Evolutionary conservation across 2,113 vertebrate genomes (phyloP).

Genomic region (Xerus inauris): DNA sequence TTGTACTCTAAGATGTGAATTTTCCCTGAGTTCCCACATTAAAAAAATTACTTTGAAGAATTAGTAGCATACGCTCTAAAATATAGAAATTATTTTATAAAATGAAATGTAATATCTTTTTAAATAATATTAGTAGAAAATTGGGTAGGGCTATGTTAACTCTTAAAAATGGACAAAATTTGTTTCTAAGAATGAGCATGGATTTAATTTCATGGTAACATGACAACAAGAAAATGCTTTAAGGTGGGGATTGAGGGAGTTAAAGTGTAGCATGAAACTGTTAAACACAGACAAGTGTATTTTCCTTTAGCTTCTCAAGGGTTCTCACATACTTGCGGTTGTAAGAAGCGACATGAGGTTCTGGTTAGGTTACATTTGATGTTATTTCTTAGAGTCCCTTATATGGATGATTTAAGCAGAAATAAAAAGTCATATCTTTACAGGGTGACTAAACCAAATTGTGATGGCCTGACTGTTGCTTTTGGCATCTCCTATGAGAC

Average conservation of each 20-base stretch:
- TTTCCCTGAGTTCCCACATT: background rate
- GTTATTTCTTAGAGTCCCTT: slow-evolving; percentile 9
- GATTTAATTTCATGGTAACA: slow-evolving; percentile 19
- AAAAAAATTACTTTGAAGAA: slow-evolving; percentile 52
- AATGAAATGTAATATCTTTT: background rate
- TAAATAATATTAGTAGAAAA: background rate
- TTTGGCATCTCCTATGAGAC: background rate
- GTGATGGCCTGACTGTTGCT: background rate
- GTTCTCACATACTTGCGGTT: background rate
- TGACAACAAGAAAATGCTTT: background rate
- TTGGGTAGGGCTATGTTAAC: background rate
- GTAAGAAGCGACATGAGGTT: background rate
- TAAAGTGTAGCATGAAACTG: background rate
- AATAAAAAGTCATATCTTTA: slow-evolving; percentile 12
- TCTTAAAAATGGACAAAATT: slow-evolving; percentile 10
- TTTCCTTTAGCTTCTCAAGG: background rate
- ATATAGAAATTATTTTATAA: slow-evolving; percentile 44
- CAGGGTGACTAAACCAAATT: background rate
- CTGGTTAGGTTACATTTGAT: background rate
- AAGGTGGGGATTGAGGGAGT: background rate
- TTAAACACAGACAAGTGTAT: background rate
- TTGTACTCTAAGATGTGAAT: slow-evolving; percentile 4
- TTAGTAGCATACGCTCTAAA: slow-evolving; percentile 29
- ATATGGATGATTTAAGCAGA: slow-evolving; percentile 19
- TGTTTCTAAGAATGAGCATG: background rate